Evolutionary conservation across 1,140 invertebrate genomes (phyloP).

Genomic region (Drepana arcuata): DNA sequence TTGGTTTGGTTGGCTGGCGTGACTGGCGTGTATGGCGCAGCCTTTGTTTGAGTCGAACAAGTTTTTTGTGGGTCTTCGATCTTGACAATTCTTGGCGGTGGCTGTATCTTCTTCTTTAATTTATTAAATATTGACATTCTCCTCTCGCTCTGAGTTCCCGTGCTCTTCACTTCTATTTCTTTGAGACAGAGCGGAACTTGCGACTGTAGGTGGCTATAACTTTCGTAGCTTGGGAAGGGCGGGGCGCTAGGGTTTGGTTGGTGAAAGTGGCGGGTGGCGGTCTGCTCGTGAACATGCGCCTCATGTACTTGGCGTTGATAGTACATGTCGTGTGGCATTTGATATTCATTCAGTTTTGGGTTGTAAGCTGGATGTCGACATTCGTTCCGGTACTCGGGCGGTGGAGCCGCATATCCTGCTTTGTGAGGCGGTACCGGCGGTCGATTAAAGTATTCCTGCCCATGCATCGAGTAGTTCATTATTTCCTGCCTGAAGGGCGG

Average conservation of each 20-base stretch:
- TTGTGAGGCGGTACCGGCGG: slow-evolving; percentile 19
- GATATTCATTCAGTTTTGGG: slow-evolving; percentile 2
- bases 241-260: slow-evolving; percentile 12
- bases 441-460: slow-evolving; percentile 31
- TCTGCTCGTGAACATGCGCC: slow-evolving; percentile 5
- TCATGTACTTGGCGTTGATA: slow-evolving; percentile 3
- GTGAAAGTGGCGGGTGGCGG: slow-evolving; percentile 3
- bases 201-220: slow-evolving; percentile 19
- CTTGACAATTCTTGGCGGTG: slow-evolving; percentile 1
- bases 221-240: slow-evolving; percentile 21
- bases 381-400: slow-evolving; percentile 11
- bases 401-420: slow-evolving; percentile 1
- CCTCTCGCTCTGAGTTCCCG: slow-evolving; percentile 45
- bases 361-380: slow-evolving; percentile 10
- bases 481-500: slow-evolving; percentile 43
- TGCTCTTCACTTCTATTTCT: slow-evolving; percentile 61
- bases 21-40: no score
- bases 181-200: slow-evolving; percentile 53
- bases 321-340: slow-evolving; percentile 5
- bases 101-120: slow-evolving; percentile 26
- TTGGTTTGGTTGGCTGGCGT: slow-evolving; percentile 12
- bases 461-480: slow-evolving; percentile 39
- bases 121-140: slow-evolving; percentile 41
- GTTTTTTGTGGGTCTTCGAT: slow-evolving; percentile 8
- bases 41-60: slow-evolving; percentile 18